Conservation (phyloP, 2,888 invertebrate genomes). For the Eubasilissa splendida region DNA sequence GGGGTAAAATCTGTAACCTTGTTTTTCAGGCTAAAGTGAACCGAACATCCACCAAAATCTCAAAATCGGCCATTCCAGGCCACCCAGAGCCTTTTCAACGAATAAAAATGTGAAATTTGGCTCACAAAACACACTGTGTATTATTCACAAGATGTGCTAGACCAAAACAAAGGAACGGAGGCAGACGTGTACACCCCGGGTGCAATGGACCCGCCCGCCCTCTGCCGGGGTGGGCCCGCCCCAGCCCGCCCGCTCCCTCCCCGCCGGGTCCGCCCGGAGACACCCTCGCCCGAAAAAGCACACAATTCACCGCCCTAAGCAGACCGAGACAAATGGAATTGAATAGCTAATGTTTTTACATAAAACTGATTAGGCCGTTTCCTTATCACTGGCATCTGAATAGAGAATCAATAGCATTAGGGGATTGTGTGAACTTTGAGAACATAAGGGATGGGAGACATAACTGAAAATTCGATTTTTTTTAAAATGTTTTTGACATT, state of each 20-base stretch:
- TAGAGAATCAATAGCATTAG: too few species aligned
- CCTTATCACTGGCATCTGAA: too few species aligned
- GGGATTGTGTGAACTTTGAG: too few species aligned
- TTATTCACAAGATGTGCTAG: constrained; percentile 17
- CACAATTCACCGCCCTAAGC: constrained; percentile 13
- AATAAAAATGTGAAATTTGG: constrained; percentile 5
- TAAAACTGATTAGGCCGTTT: background rate
- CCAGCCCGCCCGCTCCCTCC: background rate
- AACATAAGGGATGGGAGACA: too few species aligned
- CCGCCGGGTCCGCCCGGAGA: background rate
- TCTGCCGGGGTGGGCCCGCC: constrained; percentile 1
- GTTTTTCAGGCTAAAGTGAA: background rate
- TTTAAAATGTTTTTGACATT: too few species aligned
- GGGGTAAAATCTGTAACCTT: background rate
- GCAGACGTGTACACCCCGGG: constrained; percentile 2
- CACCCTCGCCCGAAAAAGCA: background rate
- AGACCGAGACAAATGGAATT: background rate
- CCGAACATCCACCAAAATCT: background rate
- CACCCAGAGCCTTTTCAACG: background rate
- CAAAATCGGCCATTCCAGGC: background rate
- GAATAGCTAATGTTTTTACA: background rate
- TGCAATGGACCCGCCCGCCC: constrained; percentile 34
- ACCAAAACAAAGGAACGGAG: constrained; percentile 34
- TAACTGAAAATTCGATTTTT: too few species aligned
- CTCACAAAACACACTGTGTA: background rate